Conservation (phyloP, 2,888 invertebrate species). For the Sinelater perroti region DNA sequence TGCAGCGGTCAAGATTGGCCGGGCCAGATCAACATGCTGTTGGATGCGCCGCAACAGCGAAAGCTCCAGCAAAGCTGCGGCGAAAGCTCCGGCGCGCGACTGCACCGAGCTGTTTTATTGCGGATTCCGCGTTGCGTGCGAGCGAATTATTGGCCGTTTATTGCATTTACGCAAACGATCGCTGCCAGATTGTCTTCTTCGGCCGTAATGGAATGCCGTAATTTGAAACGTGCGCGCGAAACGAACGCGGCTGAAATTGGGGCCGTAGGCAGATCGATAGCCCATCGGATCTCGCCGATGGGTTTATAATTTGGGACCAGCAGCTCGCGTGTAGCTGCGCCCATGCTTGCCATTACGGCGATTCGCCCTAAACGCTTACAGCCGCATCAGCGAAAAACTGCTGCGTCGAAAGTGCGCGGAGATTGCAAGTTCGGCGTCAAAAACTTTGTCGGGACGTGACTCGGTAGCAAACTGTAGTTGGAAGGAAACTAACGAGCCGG, state of each 20-base stretch:
- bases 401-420: slow-evolving; percentile 8
- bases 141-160: slow-evolving; percentile 21
- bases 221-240: slow-evolving; percentile 9
- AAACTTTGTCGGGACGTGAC: slow-evolving; percentile 20
- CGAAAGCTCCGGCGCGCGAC: too few species aligned
- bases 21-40: too few species aligned
- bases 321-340: too few species aligned
- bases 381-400: slow-evolving; percentile 1
- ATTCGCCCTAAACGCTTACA: too few species aligned
- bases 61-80: too few species aligned
- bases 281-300: slow-evolving; percentile 14
- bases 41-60: too few species aligned
- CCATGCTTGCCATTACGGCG: too few species aligned
- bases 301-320: slow-evolving; percentile 19
- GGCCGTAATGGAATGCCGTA: slow-evolving; percentile 19
- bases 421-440: slow-evolving; percentile 21
- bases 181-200: slow-evolving; percentile 26
- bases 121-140: too few species aligned
- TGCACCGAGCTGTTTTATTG: too few species aligned
- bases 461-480: background rate
- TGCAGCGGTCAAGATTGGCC: too few species aligned
- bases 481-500: background rate
- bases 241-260: slow-evolving; percentile 16
- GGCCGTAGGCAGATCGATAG: slow-evolving; percentile 1
- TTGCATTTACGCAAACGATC: slow-evolving; percentile 24